Percentiles rank a stretch among this genome's conserved stretches.
phyloP scores from a whole-genome alignment of 1,140 invertebrate species.

The Meloidogyne hapla region DNA sequence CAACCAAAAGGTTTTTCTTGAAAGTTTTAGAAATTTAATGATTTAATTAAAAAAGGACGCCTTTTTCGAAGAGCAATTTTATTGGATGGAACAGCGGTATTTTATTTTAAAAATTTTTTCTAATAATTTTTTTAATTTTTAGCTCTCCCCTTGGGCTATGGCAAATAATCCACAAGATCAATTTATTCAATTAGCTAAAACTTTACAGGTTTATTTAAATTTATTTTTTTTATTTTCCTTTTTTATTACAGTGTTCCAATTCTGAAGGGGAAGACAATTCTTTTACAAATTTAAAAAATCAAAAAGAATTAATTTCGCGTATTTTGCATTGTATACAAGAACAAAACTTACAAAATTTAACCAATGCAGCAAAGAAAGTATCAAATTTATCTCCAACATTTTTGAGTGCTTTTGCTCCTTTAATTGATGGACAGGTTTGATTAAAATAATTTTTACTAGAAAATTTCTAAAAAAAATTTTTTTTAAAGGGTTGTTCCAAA shows the following conservation, averaged over 20 bases:
- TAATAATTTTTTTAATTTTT: neutral
- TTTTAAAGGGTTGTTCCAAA: constrained; percentile 63
- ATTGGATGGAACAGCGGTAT: constrained; percentile 57
- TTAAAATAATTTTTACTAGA: neutral
- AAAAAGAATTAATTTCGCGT: constrained; percentile 40
- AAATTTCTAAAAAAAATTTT: constrained; percentile 11
- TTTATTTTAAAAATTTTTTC: neutral
- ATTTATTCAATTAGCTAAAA: constrained; percentile 56
- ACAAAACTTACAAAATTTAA: constrained; percentile 74
- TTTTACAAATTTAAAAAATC: neutral
- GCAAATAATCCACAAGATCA: constrained; percentile 55
- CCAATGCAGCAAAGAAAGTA: constrained; percentile 71
- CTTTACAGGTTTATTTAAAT: constrained; percentile 38
- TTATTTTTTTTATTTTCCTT: constrained; percentile 27
- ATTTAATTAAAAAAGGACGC: constrained; percentile 28
- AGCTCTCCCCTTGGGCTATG: constrained; percentile 59
- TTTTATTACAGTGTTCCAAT: constrained; percentile 4
- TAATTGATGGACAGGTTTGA: constrained; percentile 73
- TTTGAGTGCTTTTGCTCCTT: constrained; percentile 72
- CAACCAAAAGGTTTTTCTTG: constrained; percentile 48
- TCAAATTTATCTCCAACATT: constrained; percentile 65
- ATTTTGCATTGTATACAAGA: constrained; percentile 57
- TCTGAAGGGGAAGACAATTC: neutral
- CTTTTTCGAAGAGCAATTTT: constrained; percentile 61
- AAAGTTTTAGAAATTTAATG: neutral